phyloP scores from a whole-genome alignment of 2,113 vertebrate genomes.

The Globicephala melas region DNA sequence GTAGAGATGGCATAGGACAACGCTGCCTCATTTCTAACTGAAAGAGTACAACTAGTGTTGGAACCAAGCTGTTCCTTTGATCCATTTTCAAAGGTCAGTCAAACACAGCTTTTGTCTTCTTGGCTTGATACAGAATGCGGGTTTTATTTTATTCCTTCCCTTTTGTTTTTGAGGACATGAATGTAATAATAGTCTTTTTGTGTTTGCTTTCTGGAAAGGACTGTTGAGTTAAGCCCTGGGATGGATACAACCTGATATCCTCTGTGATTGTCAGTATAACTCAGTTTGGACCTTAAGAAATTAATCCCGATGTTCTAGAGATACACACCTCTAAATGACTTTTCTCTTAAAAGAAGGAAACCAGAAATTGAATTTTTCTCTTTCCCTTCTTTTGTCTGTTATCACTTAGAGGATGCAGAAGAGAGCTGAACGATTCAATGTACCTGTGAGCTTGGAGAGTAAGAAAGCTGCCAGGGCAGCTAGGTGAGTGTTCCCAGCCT shows the following conservation, averaged over 20 bases:
- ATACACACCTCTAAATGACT: not conserved
- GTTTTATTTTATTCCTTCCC: conserved; percentile 50
- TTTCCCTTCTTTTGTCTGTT: not conserved
- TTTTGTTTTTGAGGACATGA: conserved; percentile 51
- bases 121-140: conserved; percentile 26
- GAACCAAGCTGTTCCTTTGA: conserved; percentile 50
- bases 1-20: not conserved
- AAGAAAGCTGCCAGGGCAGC: conserved; percentile 92
- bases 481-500: conserved; percentile 80
- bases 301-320: not conserved
- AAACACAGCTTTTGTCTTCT: conserved; percentile 56
- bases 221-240: conserved; percentile 17
- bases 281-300: conserved; percentile 43
- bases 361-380: conserved; percentile 25
- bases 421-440: conserved; percentile 91
- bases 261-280: not conserved
- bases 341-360: conserved; percentile 21
- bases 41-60: conserved; percentile 7
- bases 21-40: conserved; percentile 23
- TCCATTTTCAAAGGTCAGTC: conserved; percentile 36
- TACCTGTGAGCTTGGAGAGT: conserved; percentile 89
- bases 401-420: conserved; percentile 90
- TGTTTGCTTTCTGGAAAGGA: conserved; percentile 45
- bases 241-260: not conserved
- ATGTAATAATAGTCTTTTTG: conserved; percentile 40